A percentile compares a stretch with the other conserved stretches of the same genome.
phyloP scores from a whole-genome alignment of 2,113 vertebrate genomes.

The Nothoprocta pentlandii region DNA sequence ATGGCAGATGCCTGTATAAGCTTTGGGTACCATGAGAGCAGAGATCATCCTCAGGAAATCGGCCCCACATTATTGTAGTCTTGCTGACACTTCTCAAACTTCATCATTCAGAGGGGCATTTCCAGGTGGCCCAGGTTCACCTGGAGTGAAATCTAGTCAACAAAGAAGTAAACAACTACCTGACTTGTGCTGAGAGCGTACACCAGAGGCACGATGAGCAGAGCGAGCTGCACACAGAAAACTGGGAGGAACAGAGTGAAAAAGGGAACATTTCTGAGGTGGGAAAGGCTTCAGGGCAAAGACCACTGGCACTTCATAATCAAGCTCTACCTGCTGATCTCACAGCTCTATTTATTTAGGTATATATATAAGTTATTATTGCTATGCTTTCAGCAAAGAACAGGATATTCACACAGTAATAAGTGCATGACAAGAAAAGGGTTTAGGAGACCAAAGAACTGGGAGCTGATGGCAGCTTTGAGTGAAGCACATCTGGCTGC shows the following conservation, averaged over 20 bases:
- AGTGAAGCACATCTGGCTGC: background rate
- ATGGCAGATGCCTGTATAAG: background rate
- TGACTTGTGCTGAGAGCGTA: background rate
- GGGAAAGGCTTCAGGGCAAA: background rate
- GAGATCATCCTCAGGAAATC: background rate
- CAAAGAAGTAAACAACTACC: background rate
- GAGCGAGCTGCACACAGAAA: background rate
- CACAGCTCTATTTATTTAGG: background rate
- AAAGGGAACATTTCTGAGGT: background rate
- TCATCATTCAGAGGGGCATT: background rate
- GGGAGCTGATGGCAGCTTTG: background rate
- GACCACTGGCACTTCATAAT: background rate
- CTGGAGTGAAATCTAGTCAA: background rate
- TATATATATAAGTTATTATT: too few relatives aligned
- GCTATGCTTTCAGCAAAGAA: background rate
- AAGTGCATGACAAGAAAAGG: background rate
- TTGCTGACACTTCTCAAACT: background rate
- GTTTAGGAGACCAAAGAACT: background rate
- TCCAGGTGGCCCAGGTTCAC: background rate
- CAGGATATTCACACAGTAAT: background rate
- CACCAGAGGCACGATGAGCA: background rate
- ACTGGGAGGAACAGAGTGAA: background rate
- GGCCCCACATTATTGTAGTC: background rate
- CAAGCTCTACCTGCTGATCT: background rate
- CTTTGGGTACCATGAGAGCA: background rate